These are phyloP conservation scores for Apodemia zela DNA, from an alignment of 2,888 invertebrate genomes.

Conservation along the genomic window DNA sequence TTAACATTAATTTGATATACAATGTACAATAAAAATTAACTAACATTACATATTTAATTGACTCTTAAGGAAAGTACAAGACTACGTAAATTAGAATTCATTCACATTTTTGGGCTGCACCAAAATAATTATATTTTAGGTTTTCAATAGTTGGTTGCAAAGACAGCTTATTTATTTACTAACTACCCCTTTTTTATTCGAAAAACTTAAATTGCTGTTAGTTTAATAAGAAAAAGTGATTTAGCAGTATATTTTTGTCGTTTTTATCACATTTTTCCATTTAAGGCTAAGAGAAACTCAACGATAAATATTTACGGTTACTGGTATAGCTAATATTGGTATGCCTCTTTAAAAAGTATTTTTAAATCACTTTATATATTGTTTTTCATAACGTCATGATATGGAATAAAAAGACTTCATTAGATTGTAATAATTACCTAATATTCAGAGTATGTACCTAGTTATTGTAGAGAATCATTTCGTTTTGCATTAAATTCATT, in stretches of 20 bases:
- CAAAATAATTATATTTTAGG: background rate
- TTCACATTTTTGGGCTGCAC: background rate
- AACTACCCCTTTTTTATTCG: background rate
- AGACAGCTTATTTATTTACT: background rate
- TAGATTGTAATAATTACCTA: background rate
- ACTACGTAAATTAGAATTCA: background rate
- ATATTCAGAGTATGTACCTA: background rate
- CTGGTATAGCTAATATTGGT: background rate
- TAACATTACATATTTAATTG: background rate
- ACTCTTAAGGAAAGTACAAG: conserved; percentile 9
- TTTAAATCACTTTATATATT: background rate
- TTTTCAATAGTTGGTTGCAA: background rate
- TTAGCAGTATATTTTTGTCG: background rate
- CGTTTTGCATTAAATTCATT: background rate
- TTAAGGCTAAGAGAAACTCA: background rate
- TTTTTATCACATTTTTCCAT: no score
- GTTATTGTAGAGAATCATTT: background rate
- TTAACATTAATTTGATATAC: background rate
- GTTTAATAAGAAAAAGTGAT: background rate
- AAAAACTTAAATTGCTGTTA: background rate
- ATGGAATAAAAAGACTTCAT: background rate
- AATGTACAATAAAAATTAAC: background rate
- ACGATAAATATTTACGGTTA: background rate
- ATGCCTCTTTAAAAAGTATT: background rate
- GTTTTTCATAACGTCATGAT: background rate